A percentile compares a stretch with the other conserved stretches of the same genome.
phyloP scores from a whole-genome alignment of 2,888 invertebrate species.

The Rotaria socialis region DNA sequence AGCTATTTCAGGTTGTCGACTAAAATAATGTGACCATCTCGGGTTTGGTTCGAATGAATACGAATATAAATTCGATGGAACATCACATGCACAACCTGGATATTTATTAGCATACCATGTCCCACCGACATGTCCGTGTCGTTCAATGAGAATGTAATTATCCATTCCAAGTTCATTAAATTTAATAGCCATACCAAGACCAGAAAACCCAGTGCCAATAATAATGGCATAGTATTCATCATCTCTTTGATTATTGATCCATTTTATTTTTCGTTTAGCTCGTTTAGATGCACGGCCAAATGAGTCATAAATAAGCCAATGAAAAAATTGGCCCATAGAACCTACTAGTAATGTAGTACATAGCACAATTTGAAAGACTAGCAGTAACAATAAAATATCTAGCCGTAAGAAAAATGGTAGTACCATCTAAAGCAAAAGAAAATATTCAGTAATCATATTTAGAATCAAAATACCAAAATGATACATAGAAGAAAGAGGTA shows the following conservation, averaged over 20 bases:
- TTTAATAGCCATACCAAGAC: neutral
- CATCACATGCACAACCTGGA: conserved; percentile 33
- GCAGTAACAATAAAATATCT: too few species aligned
- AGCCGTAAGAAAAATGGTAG: too few species aligned
- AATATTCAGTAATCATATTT: too few species aligned
- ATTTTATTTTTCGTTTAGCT: neutral
- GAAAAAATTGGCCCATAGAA: neutral
- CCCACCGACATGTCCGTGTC: neutral
- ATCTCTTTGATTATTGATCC: too few species aligned
- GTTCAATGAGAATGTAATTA: neutral
- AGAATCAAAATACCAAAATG: too few species aligned
- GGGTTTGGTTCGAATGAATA: conserved; percentile 17
- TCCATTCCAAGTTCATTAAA: neutral
- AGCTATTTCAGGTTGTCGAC: neutral
- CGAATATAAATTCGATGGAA: conserved; percentile 17
- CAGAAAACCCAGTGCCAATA: neutral
- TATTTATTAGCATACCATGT: neutral
- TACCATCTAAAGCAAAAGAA: too few species aligned
- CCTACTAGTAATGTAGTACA: neutral
- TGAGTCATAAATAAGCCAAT: neutral
- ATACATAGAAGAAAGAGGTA: too few species aligned
- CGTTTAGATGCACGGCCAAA: neutral
- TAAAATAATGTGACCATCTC: neutral
- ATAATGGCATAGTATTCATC: neutral
- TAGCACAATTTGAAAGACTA: too few species aligned